Base-by-base conservation (phyloP, 1,140 invertebrate species). In the Brachionus koreanus region DNA sequence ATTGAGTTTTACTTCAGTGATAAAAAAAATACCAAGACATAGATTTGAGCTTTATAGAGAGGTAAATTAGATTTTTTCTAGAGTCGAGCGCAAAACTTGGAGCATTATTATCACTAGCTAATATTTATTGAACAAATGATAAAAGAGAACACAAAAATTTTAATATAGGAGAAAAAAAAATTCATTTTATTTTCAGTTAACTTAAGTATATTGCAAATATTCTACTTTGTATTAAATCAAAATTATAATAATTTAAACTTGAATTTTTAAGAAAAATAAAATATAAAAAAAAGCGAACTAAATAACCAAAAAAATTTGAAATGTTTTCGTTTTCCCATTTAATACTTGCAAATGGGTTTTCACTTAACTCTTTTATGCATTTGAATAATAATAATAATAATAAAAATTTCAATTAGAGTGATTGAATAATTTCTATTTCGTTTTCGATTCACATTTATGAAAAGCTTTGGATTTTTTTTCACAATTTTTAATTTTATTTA, bases 321-420 rank as follows among this genome's bases (percentile, higher is more conserved):
- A 65, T 65, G 63, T 65, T 65, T 65, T 65, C 63, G 29, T 65
- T 65, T 65, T 65, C 63, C 63, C 63, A 65, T 65, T 65, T 65
- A 65, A 57, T 65, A 65, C 63, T 65, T 65, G 63, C 63, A 65
- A 65, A 57, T 57, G 49, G 49, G 49, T 25, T 57, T 57, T 57
- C 49, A 57, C 49, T 57, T 57, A 25, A 57, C 49, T 57, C n/a
- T 57, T 57, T 57, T 57, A 57, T 57, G 49, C 49, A 57, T 57
- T 57, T 57, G 49, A 57, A 57, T 57, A 19, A 57, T 19, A 57
- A 57, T 57, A n/a, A n/a, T n/a, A 19, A 57, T 19, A 57, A 19
- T 57, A 57, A 57, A 57, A 57, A 19, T 57, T 57, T 57, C 49
- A 57, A 57, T 57, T 25, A 57, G 49, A 57, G 19, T 57, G 49